A percentile compares a stretch with the other conserved stretches of the same genome.
These are phyloP conservation scores for Leptonema lineaticorne DNA, from an alignment of 1,140 invertebrate genomes.

Conservation along the genomic window DNA sequence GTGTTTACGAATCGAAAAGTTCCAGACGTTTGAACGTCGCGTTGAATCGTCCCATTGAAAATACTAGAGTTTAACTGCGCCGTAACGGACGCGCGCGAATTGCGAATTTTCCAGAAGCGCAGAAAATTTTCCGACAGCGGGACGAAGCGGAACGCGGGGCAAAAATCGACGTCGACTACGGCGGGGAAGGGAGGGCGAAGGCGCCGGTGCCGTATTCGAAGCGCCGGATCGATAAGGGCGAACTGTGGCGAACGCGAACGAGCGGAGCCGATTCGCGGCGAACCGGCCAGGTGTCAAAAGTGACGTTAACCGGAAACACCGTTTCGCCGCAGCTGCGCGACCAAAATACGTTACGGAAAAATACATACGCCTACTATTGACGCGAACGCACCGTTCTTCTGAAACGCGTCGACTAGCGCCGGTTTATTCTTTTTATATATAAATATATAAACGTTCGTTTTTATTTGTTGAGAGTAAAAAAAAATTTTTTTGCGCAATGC, in stretches of 20 bases:
- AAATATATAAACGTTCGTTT: not conserved
- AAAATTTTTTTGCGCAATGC: conserved; percentile 16
- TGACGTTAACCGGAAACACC: conserved; percentile 36
- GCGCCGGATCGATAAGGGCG: conserved; percentile 35
- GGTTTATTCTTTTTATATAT: not conserved
- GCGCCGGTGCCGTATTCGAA: conserved; percentile 31
- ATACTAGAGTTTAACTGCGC: too few relatives aligned
- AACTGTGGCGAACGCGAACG: conserved; percentile 16
- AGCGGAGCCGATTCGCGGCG: conserved; percentile 17
- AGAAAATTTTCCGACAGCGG: not conserved
- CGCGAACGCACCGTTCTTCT: too few relatives aligned
- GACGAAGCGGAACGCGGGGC: not conserved
- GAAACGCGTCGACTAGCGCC: too few relatives aligned
- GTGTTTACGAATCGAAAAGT: too few relatives aligned
- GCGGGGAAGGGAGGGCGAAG: conserved; percentile 10
- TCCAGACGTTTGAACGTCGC: too few relatives aligned
- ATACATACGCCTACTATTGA: too few relatives aligned
- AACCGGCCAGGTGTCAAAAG: conserved; percentile 41
- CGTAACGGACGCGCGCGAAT: too few relatives aligned
- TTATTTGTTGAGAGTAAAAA: conserved; percentile 19
- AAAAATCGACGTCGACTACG: not conserved
- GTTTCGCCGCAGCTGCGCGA: not conserved
- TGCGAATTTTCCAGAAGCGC: not conserved
- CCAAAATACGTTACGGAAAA: too few relatives aligned
- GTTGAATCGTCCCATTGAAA: too few relatives aligned